Percentiles rank a stretch among this genome's conserved stretches.
Evolutionary conservation across 2,797 vertebrate species (phyloP).

Genomic region (Malurus splendens): DNA sequence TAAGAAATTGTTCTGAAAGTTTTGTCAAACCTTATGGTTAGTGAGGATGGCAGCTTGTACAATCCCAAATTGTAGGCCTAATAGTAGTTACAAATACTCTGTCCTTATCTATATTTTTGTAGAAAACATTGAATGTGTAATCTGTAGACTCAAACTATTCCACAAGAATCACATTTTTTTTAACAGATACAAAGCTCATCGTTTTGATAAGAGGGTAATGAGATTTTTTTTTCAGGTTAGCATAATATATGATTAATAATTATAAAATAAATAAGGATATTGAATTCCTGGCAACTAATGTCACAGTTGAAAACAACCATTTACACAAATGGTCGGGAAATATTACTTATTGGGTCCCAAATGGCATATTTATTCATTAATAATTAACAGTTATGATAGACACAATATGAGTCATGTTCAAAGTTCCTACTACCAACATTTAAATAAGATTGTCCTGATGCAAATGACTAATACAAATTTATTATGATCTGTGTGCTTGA

Average conservation of each 20-base stretch:
- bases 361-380: slow-evolving; percentile 15
- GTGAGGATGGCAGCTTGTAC: neutral
- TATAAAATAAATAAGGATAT: neutral
- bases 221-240: neutral
- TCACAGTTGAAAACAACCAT: neutral
- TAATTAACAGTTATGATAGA: slow-evolving; percentile 26
- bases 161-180: neutral
- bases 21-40: neutral
- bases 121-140: neutral
- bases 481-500: neutral
- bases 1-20: neutral
- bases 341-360: neutral
- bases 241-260: neutral
- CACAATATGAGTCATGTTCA: neutral
- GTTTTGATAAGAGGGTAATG: neutral
- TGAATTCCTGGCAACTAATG: neutral
- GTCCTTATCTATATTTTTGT: neutral
- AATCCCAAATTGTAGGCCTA: neutral
- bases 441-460: neutral
- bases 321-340: neutral
- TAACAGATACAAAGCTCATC: neutral
- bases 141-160: neutral
- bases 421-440: neutral
- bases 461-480: neutral
- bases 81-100: neutral